phyloP scores from a whole-genome alignment of 2,113 vertebrate genomes.

The Brevimyrus niger region DNA sequence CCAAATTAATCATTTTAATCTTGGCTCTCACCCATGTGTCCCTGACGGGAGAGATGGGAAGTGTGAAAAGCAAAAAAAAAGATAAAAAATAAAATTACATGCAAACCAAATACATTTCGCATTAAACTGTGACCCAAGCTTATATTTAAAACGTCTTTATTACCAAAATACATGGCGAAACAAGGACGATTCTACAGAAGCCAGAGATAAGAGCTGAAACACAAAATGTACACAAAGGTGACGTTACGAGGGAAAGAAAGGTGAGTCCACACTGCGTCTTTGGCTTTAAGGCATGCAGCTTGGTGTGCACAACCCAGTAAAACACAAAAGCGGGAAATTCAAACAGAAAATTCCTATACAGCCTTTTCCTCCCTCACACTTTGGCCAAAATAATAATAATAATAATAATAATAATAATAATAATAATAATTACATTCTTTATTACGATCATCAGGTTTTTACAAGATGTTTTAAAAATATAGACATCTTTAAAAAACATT shows the following conservation, averaged over 20 bases:
- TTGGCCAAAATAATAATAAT: constrained; percentile 53
- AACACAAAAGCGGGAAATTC: constrained; percentile 35
- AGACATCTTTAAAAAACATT: constrained; percentile 56
- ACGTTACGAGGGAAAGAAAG: not conserved
- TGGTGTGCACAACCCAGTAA: constrained; percentile 54
- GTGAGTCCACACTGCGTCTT: constrained; percentile 39
- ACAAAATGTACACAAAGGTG: not conserved
- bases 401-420: not conserved
- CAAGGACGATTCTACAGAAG: constrained; percentile 76
- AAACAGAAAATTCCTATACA: constrained; percentile 36
- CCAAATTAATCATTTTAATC: not conserved
- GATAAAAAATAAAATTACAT: not conserved
- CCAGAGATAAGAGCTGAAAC: constrained; percentile 60
- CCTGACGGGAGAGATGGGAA: not conserved
- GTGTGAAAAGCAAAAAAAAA: not conserved
- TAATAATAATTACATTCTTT: not conserved
- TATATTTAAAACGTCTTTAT: constrained; percentile 62
- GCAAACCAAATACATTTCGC: not conserved
- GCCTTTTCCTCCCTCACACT: constrained; percentile 42
- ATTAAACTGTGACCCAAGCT: not conserved
- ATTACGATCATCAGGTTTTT: constrained; percentile 55
- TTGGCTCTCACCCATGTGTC: not conserved
- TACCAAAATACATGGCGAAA: constrained; percentile 84
- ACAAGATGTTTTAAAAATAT: constrained; percentile 74
- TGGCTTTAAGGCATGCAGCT: constrained; percentile 69